Conservation (phyloP, 2,888 invertebrate species). For the Eueremaeus valkanovi region DNA sequence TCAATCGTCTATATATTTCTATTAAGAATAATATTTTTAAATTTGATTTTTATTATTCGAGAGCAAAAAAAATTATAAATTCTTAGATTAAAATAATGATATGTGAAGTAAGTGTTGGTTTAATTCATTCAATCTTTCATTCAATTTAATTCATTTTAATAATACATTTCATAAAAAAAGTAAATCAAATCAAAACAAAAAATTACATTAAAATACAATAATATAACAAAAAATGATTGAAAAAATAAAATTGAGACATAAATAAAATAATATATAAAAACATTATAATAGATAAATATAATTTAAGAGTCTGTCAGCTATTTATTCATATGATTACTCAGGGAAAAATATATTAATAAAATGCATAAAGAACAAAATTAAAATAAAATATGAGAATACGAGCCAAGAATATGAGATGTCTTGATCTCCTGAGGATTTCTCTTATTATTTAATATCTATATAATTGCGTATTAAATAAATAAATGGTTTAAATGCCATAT, state of each 20-base stretch:
- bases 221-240: neutral
- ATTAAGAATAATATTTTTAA: too few relatives aligned
- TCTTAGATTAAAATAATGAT: neutral
- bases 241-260: neutral
- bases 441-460: neutral
- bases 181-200: neutral
- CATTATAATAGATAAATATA: neutral
- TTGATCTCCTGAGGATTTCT: neutral
- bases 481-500: conserved; percentile 2
- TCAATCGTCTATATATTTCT: too few relatives aligned
- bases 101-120: neutral
- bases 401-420: conserved; percentile 1
- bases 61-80: too few relatives aligned
- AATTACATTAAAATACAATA: neutral
- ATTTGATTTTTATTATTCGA: neutral
- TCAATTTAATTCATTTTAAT: neutral
- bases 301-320: neutral
- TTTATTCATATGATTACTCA: neutral
- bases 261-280: neutral
- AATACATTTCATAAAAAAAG: neutral
- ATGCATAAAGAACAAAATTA: neutral
- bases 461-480: conserved; percentile 29
- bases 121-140: neutral
- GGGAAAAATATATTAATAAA: neutral
- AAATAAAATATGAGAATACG: neutral